Percentiles rank a stretch among this genome's conserved stretches.
phyloP scores from a whole-genome alignment of 2,888 invertebrate species.

The Camptogramma bilineatum region DNA sequence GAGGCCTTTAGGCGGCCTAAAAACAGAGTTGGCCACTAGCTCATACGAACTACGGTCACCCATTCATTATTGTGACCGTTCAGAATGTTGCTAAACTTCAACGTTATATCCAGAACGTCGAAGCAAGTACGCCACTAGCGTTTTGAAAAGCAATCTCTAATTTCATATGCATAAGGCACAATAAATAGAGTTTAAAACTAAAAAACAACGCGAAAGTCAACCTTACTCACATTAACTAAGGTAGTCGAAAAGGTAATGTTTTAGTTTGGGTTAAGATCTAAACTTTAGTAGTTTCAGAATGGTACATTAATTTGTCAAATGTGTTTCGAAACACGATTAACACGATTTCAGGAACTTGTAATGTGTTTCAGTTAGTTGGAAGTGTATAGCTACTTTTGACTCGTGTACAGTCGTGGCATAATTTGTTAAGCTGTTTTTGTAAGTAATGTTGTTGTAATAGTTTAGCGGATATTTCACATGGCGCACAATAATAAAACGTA shows the following conservation, averaged over 20 bases:
- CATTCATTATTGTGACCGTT: too few relatives aligned
- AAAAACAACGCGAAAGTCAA: neutral
- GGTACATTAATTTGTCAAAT: slow-evolving; percentile 1
- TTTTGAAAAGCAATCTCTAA: neutral
- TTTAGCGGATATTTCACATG: too few relatives aligned
- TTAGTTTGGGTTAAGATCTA: neutral
- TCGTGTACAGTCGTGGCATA: too few relatives aligned
- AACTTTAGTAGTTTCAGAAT: neutral
- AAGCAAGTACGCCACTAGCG: neutral
- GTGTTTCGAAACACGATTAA: neutral
- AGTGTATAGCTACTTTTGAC: neutral
- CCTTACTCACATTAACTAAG: neutral
- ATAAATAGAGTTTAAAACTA: neutral
- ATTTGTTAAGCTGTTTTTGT: too few relatives aligned
- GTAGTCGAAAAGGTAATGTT: neutral
- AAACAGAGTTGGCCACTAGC: too few relatives aligned
- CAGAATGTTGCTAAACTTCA: too few relatives aligned
- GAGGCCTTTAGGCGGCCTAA: too few relatives aligned
- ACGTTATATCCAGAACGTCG: neutral
- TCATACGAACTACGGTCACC: too few relatives aligned
- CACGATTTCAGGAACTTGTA: neutral
- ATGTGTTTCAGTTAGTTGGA: neutral
- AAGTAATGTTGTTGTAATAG: too few relatives aligned
- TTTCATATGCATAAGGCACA: slow-evolving; percentile 1
- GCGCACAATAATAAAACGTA: too few relatives aligned